Evolutionary conservation across 2,888 invertebrate species (phyloP), one percentile per base, ranked within the genome.

Genomic region (Trichogramma evanescens): DNA sequence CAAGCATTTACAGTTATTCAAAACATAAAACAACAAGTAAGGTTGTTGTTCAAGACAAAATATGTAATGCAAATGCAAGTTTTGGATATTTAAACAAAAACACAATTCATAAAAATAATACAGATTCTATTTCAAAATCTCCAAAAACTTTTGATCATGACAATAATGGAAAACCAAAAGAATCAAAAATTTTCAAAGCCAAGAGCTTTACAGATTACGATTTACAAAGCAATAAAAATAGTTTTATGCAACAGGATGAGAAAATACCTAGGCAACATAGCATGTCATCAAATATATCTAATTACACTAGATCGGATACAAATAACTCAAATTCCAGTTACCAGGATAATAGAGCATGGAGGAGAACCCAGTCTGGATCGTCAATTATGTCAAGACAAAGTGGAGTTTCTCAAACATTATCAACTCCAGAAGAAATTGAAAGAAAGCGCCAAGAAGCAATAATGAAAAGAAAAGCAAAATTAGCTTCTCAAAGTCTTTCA

Each of bases 161-260:
- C 50, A 57, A n/a, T 51, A 51, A 8, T 51, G 7, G 8, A 3
- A 49, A 58, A 53, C 51, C 10, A 45, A 54, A n/a, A 44, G 56
- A 61, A 9, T 48, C 57, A 40, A 62, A 61, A 54, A 39, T 63
- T n/a, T 55, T 61, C 5, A 65, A 65, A 58, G n/a, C 63, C 7
- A 65, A 65, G 61, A 65, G 65, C 13, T 61, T 55, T 61, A 63
- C 65, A 6, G 63, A 63, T 49, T 63, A 62, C 6, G 58, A 54
- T 63, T 61, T 65, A 40, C 50, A 8, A 26, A 58, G 6, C 45
- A 63, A 52, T 55, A n/a, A 42, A 52, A 8, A 42, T 42, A 41
- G n/a, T 52, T n/a, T 42, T 8, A 9, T 9, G 45, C 9, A 9
- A 45, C n/a, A 45, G n/a, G 9, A n/a, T 45, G n/a, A 9, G 45